Percentiles rank a stretch among this genome's conserved stretches.
phyloP scores from a whole-genome alignment of 2,888 invertebrate genomes.

The Exocentrus adspersus region DNA sequence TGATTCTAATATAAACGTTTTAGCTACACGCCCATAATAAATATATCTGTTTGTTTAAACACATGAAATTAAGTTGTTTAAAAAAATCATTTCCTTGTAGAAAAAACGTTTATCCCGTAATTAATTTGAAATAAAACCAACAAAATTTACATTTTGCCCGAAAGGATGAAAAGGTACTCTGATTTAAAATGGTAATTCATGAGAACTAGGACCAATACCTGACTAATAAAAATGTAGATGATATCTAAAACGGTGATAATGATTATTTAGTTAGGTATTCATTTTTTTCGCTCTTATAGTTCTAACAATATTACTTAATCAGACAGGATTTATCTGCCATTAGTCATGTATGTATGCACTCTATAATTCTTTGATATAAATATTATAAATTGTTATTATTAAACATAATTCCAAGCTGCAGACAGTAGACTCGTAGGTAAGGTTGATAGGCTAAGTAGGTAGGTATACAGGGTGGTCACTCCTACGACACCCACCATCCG shows the following conservation, averaged over 20 bases:
- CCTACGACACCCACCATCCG: too few relatives aligned
- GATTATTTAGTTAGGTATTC: too few relatives aligned
- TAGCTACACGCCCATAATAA: conserved; percentile 19
- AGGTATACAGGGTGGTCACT: too few relatives aligned
- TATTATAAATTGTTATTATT: too few relatives aligned
- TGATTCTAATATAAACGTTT: conserved; percentile 30
- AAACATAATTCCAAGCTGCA: too few relatives aligned
- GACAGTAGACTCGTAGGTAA: too few relatives aligned
- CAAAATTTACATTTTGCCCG: conserved; percentile 26
- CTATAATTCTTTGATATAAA: too few relatives aligned
- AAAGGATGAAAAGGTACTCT: conserved; percentile 11
- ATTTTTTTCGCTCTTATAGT: neutral
- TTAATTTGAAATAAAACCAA: conserved; percentile 48
- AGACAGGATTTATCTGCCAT: too few relatives aligned
- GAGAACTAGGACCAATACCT: neutral
- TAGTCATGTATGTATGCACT: too few relatives aligned
- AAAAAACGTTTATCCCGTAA: conserved; percentile 47
- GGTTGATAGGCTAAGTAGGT: too few relatives aligned
- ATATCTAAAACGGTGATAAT: conserved; percentile 16
- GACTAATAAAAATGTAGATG: conserved; percentile 23
- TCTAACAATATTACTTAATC: too few relatives aligned
- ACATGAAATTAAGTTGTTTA: conserved; percentile 44
- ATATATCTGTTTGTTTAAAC: conserved; percentile 42
- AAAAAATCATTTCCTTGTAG: conserved; percentile 37
- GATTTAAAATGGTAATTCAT: conserved; percentile 21